phyloP scores from a whole-genome alignment of 2,113 vertebrate genomes.

The Lycaon pictus region DNA sequence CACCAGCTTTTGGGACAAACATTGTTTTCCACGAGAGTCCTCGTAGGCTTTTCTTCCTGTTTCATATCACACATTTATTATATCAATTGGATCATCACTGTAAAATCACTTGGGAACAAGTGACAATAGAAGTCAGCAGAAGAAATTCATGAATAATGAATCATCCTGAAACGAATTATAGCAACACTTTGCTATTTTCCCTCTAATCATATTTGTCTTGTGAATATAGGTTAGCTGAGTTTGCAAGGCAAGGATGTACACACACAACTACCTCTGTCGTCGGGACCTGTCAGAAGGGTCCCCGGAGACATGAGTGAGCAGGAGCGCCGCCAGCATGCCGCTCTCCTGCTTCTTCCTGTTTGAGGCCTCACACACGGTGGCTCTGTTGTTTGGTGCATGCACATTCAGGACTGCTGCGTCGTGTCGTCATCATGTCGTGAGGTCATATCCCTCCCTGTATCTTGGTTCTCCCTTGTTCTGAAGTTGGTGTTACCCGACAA shows the following conservation, averaged over 20 bases:
- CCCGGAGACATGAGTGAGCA: fast-evolving
- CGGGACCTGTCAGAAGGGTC: background rate
- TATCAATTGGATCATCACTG: constrained; percentile 15
- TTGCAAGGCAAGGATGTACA: background rate
- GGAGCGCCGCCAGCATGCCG: fast-evolving
- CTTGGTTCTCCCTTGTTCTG: background rate
- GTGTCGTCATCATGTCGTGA: fast-evolving
- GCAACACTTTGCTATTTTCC: background rate
- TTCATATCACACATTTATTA: background rate
- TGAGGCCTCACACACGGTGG: background rate
- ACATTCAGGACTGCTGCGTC: fast-evolving
- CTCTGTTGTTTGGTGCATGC: background rate
- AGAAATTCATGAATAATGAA: constrained; percentile 26
- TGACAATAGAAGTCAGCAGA: background rate
- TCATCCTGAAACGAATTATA: background rate
- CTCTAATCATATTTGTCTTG: background rate
- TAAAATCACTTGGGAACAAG: constrained; percentile 33
- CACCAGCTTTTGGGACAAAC: background rate
- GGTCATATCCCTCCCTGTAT: fast-evolving
- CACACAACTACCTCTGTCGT: background rate
- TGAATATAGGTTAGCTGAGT: background rate
- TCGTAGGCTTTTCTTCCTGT: background rate
- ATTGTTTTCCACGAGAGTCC: background rate
- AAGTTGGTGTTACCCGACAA: background rate
- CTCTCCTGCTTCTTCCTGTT: fast-evolving